Evolutionary conservation across 2,888 invertebrate genomes (phyloP).

Genomic region (Ophion slaviceki): DNA sequence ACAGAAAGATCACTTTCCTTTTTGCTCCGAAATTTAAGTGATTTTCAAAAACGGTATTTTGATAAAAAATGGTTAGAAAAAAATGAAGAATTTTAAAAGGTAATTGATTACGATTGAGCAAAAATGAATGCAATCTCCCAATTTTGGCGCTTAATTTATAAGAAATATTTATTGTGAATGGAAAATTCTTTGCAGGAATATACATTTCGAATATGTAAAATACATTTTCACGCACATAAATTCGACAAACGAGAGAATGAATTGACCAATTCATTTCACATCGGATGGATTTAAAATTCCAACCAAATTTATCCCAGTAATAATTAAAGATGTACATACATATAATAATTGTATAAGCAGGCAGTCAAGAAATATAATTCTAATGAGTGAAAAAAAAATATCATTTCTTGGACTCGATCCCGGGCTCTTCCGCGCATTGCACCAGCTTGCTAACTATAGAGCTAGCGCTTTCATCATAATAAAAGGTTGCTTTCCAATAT

Average conservation of each 20-base stretch:
- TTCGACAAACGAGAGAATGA: no score
- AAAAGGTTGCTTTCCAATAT: not conserved
- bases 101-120: no score
- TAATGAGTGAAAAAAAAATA: not conserved
- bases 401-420: no score
- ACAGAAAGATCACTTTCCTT: no score
- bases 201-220: no score
- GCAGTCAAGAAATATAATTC: not conserved
- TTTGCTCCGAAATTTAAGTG: no score
- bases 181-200: no score
- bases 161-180: no score
- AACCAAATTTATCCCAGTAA: conserved; percentile 6
- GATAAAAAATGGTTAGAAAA: not conserved
- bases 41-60: not conserved
- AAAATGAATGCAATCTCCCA: no score
- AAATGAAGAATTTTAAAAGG: not conserved
- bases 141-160: no score
- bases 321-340: conserved; percentile 13
- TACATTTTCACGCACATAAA: not conserved
- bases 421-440: not conserved
- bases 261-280: no score
- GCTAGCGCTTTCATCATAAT: not conserved
- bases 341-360: not conserved
- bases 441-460: not conserved
- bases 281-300: not conserved